A percentile compares a stretch with the other conserved stretches of the same genome.
Evolutionary conservation across 2,113 vertebrate genomes (phyloP).

Genomic region (Chiloscyllium plagiosum): DNA sequence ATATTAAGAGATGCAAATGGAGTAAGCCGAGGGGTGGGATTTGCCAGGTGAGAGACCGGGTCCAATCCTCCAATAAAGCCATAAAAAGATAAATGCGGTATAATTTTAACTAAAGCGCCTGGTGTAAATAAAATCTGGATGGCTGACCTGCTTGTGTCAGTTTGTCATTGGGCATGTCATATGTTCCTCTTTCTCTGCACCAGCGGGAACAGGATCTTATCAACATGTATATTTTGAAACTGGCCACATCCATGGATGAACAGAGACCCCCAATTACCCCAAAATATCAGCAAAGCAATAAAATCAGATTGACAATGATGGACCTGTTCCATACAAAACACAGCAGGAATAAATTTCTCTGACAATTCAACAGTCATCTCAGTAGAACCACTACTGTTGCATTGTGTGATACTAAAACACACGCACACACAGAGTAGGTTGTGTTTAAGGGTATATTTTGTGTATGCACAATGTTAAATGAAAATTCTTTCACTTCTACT

Average conservation of each 20-base stretch:
- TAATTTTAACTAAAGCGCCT: not conserved
- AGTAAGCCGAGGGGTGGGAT: constrained; percentile 91
- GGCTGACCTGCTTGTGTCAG: not conserved
- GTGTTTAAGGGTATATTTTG: not conserved
- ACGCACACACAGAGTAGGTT: not conserved
- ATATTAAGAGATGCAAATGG: constrained; percentile 93
- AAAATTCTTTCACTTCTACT: too few relatives aligned
- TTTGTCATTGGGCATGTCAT: not conserved
- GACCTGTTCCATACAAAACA: not conserved
- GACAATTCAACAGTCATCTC: not conserved
- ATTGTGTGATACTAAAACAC: not conserved
- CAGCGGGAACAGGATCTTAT: constrained; percentile 98
- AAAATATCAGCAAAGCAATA: not conserved
- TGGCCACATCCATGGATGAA: constrained; percentile 90
- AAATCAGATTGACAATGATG: not conserved
- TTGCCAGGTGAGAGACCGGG: constrained; percentile 73
- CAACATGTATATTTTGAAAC: constrained; percentile 95
- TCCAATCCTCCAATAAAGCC: not conserved
- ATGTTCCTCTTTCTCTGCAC: constrained; percentile 53
- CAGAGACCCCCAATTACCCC: constrained; percentile 66
- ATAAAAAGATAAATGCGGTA: not conserved
- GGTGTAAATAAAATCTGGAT: not conserved
- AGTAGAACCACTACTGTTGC: constrained; percentile 17
- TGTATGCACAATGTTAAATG: too few relatives aligned
- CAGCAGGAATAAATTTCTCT: not conserved